phyloP scores from a whole-genome alignment of 2,113 vertebrate species.

The Pelobates fuscus region DNA sequence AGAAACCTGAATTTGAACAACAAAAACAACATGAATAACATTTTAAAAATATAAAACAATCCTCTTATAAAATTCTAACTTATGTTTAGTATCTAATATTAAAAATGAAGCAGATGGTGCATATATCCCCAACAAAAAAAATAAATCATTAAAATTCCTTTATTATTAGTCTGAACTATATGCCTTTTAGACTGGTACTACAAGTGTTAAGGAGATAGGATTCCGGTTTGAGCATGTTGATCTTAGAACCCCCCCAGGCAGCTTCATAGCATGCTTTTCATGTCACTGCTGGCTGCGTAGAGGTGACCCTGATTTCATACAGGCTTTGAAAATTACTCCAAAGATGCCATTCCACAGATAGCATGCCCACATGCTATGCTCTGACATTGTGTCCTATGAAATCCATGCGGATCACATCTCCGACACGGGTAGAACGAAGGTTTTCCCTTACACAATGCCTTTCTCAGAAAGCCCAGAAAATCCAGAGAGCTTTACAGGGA shows the following conservation, averaged over 20 bases:
- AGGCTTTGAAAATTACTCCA: constrained; percentile 21
- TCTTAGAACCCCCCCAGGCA: neutral
- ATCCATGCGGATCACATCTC: constrained; percentile 25
- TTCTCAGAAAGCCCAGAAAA: constrained; percentile 20
- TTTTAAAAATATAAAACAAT: too few species aligned
- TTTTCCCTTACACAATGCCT: constrained; percentile 3
- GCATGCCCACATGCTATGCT: constrained; percentile 9
- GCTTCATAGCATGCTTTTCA: neutral
- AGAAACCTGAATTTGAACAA: too few species aligned
- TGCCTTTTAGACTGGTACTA: too few species aligned
- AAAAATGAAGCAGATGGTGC: too few species aligned
- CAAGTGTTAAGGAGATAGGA: neutral
- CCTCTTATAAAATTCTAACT: too few species aligned
- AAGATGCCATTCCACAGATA: constrained; percentile 39
- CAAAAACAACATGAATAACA: too few species aligned
- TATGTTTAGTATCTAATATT: too few species aligned
- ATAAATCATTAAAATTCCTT: too few species aligned
- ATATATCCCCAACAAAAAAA: too few species aligned
- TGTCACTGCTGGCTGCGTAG: neutral
- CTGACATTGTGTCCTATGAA: constrained; percentile 25
- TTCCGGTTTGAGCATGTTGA: neutral
- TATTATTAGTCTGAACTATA: too few species aligned
- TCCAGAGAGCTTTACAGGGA: constrained; percentile 14
- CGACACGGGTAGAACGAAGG: neutral
- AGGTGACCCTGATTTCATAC: constrained; percentile 34